Conservation (phyloP, 1,140 invertebrate genomes). For the Drosophila murphyi region DNA sequence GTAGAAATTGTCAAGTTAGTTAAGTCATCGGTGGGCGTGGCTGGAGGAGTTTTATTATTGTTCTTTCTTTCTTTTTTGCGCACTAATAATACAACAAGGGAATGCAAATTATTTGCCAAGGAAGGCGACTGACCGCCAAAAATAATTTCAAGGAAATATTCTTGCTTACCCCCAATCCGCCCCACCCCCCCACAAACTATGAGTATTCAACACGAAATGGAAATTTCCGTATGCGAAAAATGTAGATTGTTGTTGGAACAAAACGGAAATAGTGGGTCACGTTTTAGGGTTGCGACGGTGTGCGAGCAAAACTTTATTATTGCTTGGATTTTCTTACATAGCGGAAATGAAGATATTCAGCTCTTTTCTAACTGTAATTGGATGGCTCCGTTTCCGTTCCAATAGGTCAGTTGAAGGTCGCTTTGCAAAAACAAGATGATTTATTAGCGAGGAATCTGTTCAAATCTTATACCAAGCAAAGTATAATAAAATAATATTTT, state of each 20-base stretch:
- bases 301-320: background rate
- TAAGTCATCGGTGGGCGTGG: constrained; percentile 15
- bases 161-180: background rate
- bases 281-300: constrained; percentile 16
- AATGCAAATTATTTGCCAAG: background rate
- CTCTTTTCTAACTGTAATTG: background rate
- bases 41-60: background rate
- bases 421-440: background rate
- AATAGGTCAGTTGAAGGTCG: constrained; percentile 15
- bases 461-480: too few species aligned
- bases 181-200: background rate
- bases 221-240: constrained; percentile 33
- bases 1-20: constrained; percentile 7
- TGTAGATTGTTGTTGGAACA: constrained; percentile 7
- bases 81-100: constrained; percentile 4
- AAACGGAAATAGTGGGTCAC: constrained; percentile 23
- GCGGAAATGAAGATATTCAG: constrained; percentile 22
- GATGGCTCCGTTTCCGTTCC: background rate
- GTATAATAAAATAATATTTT: too few species aligned
- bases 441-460: background rate
- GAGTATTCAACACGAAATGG: constrained; percentile 24
- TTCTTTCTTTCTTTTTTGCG: constrained; percentile 11
- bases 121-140: constrained; percentile 12
- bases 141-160: constrained; percentile 42
- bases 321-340: background rate